Base-by-base conservation (phyloP, 2,888 invertebrate species). In the Sesamia inferens region DNA sequence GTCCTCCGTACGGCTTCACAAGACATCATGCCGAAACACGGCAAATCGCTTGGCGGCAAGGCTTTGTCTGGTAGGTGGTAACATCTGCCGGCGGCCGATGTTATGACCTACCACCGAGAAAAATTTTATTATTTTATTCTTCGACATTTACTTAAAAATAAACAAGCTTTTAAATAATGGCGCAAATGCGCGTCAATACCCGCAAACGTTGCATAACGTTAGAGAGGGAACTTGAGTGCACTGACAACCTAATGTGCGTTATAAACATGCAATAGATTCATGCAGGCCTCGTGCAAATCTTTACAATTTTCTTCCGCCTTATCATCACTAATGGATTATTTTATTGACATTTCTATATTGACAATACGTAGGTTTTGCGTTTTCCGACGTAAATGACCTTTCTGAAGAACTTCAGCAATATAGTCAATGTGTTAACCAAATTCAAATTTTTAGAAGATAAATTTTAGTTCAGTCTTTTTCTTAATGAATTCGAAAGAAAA, bases 171-270 rank as follows among this genome's bases (percentile, higher is more conserved):
- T 22, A 68, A 62, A 64, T 48, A 59, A 8, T 83, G 79, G 82
- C 81, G 83, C 61, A 75, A 71, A 71, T 61, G 57, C 16, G 66
- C 83, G 68, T 79, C 79, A 83, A 66, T 75, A 22, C 10, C 48
- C 57, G 51, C 66, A 68, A 51, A 71, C 51, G 47, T 81, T 83
- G 61, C 79, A 68, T 83, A 80, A 80, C 44, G 2, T 24, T 51
- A 31, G 31, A 75, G 62, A 59, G 39, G 68, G 71, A 74, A 81
- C 75, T 74, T 8, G 65, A 82, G 55, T 79, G 81, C 75, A 79
- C 66, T 59, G 58, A 68, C 39, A 55, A 65, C 47, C 47, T 62
- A 58, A 73, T 42, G 51, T 73, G 16, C 16, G 13, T 22, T 51
- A n/a, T 39, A 57, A n/a, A 76, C 65, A 66, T 58, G 83, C 65